phyloP scores from a whole-genome alignment of 2,113 vertebrate species.

The Condylura cristata region DNA sequence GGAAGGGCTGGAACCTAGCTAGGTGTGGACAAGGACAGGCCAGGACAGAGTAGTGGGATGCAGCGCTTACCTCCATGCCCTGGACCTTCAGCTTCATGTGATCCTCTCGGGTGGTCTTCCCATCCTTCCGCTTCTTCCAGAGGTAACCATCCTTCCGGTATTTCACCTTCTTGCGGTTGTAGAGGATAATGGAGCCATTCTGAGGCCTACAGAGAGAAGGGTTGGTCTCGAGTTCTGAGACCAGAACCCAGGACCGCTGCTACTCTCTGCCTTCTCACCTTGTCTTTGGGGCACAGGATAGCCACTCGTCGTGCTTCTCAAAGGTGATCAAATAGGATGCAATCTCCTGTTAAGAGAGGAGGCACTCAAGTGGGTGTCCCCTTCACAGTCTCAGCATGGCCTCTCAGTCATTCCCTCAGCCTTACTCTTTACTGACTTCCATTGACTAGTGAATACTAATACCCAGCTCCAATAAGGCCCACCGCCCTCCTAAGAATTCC shows the following conservation, averaged over 20 bases:
- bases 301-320: constrained; percentile 94
- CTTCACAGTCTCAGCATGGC: not conserved
- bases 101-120: constrained; percentile 94
- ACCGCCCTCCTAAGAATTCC: not conserved
- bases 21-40: not conserved
- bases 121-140: constrained; percentile 96
- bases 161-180: constrained; percentile 95
- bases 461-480: not conserved
- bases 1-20: not conserved
- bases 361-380: not conserved
- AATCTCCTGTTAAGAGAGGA: constrained; percentile 87
- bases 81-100: constrained; percentile 97
- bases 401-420: not conserved
- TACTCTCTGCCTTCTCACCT: constrained; percentile 84
- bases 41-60: not conserved
- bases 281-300: constrained; percentile 91
- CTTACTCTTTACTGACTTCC: not conserved
- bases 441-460: not conserved
- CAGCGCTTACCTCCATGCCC: constrained; percentile 90
- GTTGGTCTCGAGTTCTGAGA: not conserved
- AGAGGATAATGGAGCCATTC: constrained; percentile 94
- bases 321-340: constrained; percentile 94
- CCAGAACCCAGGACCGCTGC: not conserved
- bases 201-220: constrained; percentile 85
- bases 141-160: constrained; percentile 94